phyloP scores from a whole-genome alignment of 1,140 invertebrate species.

The Macrocentrus cingulum region DNA sequence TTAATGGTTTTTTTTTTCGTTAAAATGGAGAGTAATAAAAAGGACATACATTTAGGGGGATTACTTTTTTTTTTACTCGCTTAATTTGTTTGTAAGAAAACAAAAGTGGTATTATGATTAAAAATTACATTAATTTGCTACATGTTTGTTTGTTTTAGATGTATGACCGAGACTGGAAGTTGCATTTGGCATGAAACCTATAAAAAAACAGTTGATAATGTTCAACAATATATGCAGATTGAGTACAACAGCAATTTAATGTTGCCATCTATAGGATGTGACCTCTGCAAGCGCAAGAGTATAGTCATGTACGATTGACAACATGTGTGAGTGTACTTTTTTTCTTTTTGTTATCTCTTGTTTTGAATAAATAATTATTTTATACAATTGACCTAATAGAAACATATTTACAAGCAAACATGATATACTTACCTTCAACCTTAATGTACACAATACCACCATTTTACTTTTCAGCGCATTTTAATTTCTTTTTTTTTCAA shows the following conservation, averaged over 20 bases:
- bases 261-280: slow-evolving; percentile 50
- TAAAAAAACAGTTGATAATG: slow-evolving; percentile 51
- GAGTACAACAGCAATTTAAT: slow-evolving; percentile 55
- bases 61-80: slow-evolving; percentile 20
- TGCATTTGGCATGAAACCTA: slow-evolving; percentile 57
- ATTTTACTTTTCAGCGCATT: slow-evolving; percentile 43
- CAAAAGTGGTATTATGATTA: slow-evolving; percentile 42
- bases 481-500: no score
- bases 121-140: slow-evolving; percentile 43
- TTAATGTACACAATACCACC: slow-evolving; percentile 50
- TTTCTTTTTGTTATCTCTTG: slow-evolving; percentile 32
- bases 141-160: slow-evolving; percentile 45
- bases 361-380: slow-evolving; percentile 56
- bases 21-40: slow-evolving; percentile 9
- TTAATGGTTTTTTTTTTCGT: background rate
- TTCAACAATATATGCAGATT: slow-evolving; percentile 55
- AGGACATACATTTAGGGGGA: slow-evolving; percentile 24
- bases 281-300: slow-evolving; percentile 45
- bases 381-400: slow-evolving; percentile 55
- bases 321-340: slow-evolving; percentile 5
- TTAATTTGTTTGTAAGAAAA: slow-evolving; percentile 34
- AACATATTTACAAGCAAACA: slow-evolving; percentile 58
- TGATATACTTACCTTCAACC: slow-evolving; percentile 53
- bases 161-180: slow-evolving; percentile 49
- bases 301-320: slow-evolving; percentile 1